Base-by-base conservation (phyloP, 64 coral and sea anemone species). In the Pocillopora damicornis region DNA sequence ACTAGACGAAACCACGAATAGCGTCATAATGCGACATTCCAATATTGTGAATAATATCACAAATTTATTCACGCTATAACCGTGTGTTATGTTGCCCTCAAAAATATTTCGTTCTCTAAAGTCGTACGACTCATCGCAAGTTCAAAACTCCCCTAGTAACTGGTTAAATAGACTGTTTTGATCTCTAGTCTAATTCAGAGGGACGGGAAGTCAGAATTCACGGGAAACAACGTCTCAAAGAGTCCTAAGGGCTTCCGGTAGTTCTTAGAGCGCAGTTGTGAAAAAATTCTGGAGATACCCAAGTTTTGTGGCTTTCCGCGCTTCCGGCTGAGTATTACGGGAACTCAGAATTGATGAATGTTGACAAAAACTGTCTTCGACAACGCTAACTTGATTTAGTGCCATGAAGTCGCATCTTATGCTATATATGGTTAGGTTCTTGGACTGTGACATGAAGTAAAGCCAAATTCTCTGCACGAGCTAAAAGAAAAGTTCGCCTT, bases 1-100 rank as follows among this genome's bases (percentile, higher is more conserved):
- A 11, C 63, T n/a, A 58, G 68, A 85, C 37, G 72, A 85, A 85
- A 85, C 81, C 81, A 14, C 81, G 64, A 72, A 73, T 26, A 73
- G 81, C 18, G 42, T 11, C 13, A 42, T 57, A 25, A 63, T 42
- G 22, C 81, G 81, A 85, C 81, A 73, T 85, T 85, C 64, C 81
- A 85, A 85, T 85, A 85, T 85, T 11, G 58, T 58, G 64, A 85
- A 13, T 65, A 85, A 59, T 42, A 72, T 58, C 4, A 1, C 12
- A 85, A 72, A 30, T 72, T 73, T 71, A 58, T 85, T 72, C 65
- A 85, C 37, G 81, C 25, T 61, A 11, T 18, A 13, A 2, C 42
- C 7, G 42, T 4, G 42, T 51, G 42, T 51, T 51, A 51, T 51
- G 3, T 51, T 51, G 42, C 42, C 42, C 42, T 51, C 7, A 51